These are phyloP conservation scores for Parus major DNA, from an alignment of 2,113 vertebrate species.

Conservation along the genomic window DNA sequence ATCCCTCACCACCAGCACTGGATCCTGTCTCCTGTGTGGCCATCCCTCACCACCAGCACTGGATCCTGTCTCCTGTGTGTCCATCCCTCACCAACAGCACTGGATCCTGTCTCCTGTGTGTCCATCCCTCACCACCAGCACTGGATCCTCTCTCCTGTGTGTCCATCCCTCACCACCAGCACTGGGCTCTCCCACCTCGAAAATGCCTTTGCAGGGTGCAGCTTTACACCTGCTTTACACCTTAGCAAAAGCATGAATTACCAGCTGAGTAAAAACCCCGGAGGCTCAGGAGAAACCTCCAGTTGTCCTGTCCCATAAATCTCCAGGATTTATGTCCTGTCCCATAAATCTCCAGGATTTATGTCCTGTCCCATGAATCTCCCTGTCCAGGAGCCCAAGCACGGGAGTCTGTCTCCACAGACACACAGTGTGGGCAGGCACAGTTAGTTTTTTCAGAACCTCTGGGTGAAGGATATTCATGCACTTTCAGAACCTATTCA, in stretches of 20 bases:
- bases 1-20: fast-evolving
- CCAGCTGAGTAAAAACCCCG: background rate
- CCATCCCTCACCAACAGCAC: background rate
- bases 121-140: background rate
- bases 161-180: background rate
- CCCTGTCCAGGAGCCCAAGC: background rate
- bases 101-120: fast-evolving
- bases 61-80: too few species aligned
- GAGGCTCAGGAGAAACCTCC: background rate
- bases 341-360: background rate
- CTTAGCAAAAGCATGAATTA: background rate
- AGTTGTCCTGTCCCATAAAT: background rate
- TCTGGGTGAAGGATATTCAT: background rate
- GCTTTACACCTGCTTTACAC: background rate
- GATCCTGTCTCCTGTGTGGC: too few species aligned
- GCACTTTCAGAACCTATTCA: background rate
- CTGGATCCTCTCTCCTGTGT: fast-evolving
- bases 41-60: background rate
- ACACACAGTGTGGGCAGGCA: fast-evolving
- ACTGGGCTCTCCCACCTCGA: fast-evolving
- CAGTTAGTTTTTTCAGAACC: background rate
- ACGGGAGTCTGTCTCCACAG: background rate
- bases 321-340: background rate
- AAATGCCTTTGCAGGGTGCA: background rate
- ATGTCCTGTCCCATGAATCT: background rate